Evolutionary conservation across 1,140 invertebrate species (phyloP).

Genomic region (Augochlora pura): DNA sequence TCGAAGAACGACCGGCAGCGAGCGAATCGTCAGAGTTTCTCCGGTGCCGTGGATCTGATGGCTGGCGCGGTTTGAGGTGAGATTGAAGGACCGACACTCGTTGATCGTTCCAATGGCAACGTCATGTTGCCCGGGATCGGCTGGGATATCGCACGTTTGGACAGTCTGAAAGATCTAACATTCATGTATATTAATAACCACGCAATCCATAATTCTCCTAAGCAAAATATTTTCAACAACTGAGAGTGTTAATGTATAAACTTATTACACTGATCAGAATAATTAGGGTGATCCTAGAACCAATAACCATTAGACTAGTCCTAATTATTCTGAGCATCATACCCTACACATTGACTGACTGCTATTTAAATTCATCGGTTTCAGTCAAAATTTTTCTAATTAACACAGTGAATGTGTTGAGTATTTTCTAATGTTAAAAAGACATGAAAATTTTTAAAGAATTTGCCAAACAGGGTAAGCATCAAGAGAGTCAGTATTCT

Average conservation of each 20-base stretch:
- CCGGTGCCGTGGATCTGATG: constrained; percentile 66
- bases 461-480: constrained; percentile 24
- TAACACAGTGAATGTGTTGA: too few relatives aligned
- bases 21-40: constrained; percentile 78
- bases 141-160: constrained; percentile 76
- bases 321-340: constrained; percentile 4
- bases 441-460: not conserved
- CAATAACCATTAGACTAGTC: too few relatives aligned
- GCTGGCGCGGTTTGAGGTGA: constrained; percentile 59
- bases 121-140: constrained; percentile 58
- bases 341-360: too few relatives aligned
- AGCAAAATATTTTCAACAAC: not conserved
- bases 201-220: too few relatives aligned
- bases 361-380: too few relatives aligned
- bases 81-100: constrained; percentile 72
- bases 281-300: not conserved
- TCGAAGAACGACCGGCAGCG: constrained; percentile 78
- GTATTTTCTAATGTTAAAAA: not conserved
- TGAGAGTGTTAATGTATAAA: not conserved
- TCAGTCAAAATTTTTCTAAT: too few relatives aligned
- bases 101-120: constrained; percentile 71
- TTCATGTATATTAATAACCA: not conserved
- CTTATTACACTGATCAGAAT: not conserved
- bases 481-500: constrained; percentile 5
- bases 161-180: constrained; percentile 74